Conservation (phyloP, 1,140 invertebrate species). For the Subanguina moxae region DNA sequence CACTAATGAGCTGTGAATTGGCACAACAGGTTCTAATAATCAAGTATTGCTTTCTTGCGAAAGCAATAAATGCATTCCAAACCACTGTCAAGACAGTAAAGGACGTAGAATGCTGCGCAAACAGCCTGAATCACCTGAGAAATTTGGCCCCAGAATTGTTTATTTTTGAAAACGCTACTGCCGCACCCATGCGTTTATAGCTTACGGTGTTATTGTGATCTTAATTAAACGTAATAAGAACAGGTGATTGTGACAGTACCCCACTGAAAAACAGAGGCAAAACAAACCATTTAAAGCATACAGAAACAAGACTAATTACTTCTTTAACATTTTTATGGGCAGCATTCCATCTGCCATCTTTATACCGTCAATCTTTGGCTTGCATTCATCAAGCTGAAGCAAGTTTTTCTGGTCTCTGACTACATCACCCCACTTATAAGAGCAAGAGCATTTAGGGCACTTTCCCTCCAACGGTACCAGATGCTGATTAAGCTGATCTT, state of each 20-base stretch:
- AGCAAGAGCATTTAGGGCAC: slow-evolving; percentile 26
- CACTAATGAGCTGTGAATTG: neutral
- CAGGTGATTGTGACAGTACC: neutral
- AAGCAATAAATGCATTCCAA: too few species aligned
- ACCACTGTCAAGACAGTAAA: too few species aligned
- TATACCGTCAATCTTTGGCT: slow-evolving; percentile 27
- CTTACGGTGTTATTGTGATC: neutral
- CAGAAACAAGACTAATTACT: neutral
- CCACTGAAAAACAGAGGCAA: too few species aligned
- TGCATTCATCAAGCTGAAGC: slow-evolving; percentile 26
- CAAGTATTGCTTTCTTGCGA: neutral
- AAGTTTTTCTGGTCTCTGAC: slow-evolving; percentile 37
- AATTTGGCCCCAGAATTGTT: too few species aligned
- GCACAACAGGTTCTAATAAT: neutral
- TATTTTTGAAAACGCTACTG: too few species aligned
- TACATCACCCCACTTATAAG: slow-evolving; percentile 39
- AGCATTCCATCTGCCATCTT: slow-evolving; percentile 45
- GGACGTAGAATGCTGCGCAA: too few species aligned
- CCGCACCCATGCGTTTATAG: too few species aligned
- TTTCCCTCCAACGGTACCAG: slow-evolving; percentile 26
- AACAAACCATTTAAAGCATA: neutral
- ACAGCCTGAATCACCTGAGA: too few species aligned
- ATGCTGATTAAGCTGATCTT: slow-evolving; percentile 14
- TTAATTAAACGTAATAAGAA: neutral
- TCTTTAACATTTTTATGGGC: slow-evolving; percentile 28